phyloP scores from a whole-genome alignment of 2,797 vertebrate species.

The Clamator glandarius region DNA sequence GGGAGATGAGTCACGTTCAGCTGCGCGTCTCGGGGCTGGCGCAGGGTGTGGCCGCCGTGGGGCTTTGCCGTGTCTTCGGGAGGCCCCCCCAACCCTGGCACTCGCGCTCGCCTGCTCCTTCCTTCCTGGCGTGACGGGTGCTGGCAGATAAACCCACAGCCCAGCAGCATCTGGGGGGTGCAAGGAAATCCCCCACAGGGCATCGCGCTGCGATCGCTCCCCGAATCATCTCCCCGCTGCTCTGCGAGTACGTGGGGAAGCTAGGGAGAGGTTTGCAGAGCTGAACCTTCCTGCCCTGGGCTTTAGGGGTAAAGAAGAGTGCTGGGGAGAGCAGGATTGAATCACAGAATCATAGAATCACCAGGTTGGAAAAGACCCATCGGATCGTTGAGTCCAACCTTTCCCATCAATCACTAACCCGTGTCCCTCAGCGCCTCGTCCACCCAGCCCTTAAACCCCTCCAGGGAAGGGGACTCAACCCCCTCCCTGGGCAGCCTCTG shows the following conservation, averaged over 20 bases:
- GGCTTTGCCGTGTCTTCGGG: fast-evolving
- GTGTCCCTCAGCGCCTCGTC: too few relatives aligned
- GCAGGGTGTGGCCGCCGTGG: background rate
- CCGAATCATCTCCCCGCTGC: fast-evolving
- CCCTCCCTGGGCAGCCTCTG: too few relatives aligned
- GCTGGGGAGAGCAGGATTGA: too few relatives aligned
- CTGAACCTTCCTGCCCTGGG: fast-evolving
- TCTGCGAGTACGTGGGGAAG: fast-evolving
- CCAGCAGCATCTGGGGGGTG: background rate
- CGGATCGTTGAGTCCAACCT: too few relatives aligned
- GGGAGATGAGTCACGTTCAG: background rate
- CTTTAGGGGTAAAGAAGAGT: too few relatives aligned
- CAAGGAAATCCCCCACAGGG: fast-evolving
- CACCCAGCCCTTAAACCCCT: too few relatives aligned
- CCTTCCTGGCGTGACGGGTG: background rate
- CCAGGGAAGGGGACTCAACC: too few relatives aligned
- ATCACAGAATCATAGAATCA: too few relatives aligned
- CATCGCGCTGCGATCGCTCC: fast-evolving
- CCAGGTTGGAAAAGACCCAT: too few relatives aligned
- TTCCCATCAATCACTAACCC: too few relatives aligned
- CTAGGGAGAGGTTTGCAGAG: background rate
- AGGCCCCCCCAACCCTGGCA: fast-evolving
- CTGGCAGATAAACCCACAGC: fast-evolving
- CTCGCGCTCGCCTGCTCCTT: background rate
- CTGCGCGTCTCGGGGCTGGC: fast-evolving